Conservation (phyloP, 2,888 invertebrate species). For the Harpalus rufipes region DNA sequence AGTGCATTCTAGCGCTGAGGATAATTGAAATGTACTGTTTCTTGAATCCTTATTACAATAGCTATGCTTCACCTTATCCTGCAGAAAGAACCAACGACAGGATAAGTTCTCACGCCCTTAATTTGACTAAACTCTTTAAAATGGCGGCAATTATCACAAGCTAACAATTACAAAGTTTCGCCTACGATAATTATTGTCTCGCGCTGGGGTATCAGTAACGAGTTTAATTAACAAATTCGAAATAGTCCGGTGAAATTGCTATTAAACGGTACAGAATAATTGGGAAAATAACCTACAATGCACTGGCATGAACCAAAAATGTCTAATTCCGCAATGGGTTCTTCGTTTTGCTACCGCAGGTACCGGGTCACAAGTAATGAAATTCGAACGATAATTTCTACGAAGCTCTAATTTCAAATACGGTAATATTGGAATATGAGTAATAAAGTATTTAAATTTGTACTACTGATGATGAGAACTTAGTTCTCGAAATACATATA, state of each 20-base stretch:
- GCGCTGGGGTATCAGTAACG: constrained; percentile 55
- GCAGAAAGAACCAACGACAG: constrained; percentile 29
- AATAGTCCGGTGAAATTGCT: constrained; percentile 56
- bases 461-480: too few relatives aligned
- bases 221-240: constrained; percentile 62
- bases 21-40: constrained; percentile 46
- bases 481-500: too few relatives aligned
- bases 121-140: constrained; percentile 54
- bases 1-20: constrained; percentile 25
- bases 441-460: too few relatives aligned
- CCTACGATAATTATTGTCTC: constrained; percentile 53
- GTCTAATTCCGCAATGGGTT: too few relatives aligned
- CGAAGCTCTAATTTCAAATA: too few relatives aligned
- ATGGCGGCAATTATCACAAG: constrained; percentile 48
- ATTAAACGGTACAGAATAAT: constrained; percentile 49
- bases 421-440: too few relatives aligned
- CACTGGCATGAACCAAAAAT: constrained; percentile 20
- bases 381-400: too few relatives aligned
- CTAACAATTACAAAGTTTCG: constrained; percentile 60
- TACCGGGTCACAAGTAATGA: too few relatives aligned
- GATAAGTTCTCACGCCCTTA: constrained; percentile 22
- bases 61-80: constrained; percentile 26
- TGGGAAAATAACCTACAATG: constrained; percentile 37
- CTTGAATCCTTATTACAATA: constrained; percentile 38
- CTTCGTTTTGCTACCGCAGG: too few relatives aligned